A percentile compares a stretch with the other conserved stretches of the same genome.
These are phyloP conservation scores for Adelosebastes latens DNA, from an alignment of 2,797 vertebrate species.

Conservation along the genomic window DNA sequence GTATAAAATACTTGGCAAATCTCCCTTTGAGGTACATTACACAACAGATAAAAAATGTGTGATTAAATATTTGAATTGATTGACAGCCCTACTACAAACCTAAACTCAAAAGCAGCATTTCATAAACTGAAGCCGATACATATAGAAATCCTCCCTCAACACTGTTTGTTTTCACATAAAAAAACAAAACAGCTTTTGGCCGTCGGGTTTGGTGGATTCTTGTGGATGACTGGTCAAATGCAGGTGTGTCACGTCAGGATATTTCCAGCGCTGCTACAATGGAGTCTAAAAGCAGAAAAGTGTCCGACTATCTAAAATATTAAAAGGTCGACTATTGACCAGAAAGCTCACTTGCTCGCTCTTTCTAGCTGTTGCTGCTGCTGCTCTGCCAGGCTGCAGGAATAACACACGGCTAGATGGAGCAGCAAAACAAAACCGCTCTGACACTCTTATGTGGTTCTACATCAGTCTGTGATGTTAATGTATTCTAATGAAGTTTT, in stretches of 20 bases:
- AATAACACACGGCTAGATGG: constrained; percentile 26
- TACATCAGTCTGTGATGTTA: neutral
- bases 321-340: constrained; percentile 60
- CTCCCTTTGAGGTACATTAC: too few species aligned
- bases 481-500: neutral
- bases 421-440: neutral
- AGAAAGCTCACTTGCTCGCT: constrained; percentile 34
- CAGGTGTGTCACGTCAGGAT: constrained; percentile 50
- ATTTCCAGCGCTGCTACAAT: constrained; percentile 54
- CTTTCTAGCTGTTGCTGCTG: constrained; percentile 12
- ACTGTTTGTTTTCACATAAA: neutral
- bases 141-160: neutral
- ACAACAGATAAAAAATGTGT: too few species aligned
- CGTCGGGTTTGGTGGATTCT: neutral
- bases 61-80: too few species aligned
- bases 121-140: neutral
- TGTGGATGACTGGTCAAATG: constrained; percentile 56
- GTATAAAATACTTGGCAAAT: too few species aligned
- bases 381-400: neutral
- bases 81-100: neutral
- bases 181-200: neutral
- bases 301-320: constrained; percentile 69
- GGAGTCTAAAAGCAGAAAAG: constrained; percentile 64
- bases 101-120: neutral
- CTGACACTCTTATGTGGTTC: neutral